Evolutionary conservation across 2,888 invertebrate genomes (phyloP).

Genomic region (Neoitamus cyanurus): DNA sequence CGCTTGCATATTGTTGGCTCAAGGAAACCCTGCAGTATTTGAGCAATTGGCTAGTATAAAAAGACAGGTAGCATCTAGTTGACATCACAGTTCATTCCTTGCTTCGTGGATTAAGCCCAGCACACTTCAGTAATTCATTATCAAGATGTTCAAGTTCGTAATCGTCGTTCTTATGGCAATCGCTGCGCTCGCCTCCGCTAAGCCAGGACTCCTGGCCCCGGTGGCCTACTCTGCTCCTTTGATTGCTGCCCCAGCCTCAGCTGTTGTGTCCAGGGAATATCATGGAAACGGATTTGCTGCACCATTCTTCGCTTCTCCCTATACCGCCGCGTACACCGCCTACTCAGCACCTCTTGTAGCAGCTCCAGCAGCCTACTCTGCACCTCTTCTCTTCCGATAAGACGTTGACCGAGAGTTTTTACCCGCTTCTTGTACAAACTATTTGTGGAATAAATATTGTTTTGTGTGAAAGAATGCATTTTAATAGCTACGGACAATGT

Average conservation of each 20-base stretch:
- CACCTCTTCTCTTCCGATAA: constrained; percentile 34
- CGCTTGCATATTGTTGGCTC: background rate
- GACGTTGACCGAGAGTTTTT: background rate
- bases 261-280: constrained; percentile 12
- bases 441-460: constrained; percentile 4
- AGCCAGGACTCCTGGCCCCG: constrained; percentile 59
- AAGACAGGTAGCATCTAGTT: background rate
- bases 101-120: background rate
- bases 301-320: constrained; percentile 4
- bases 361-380: constrained; percentile 28
- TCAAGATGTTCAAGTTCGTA: constrained; percentile 10
- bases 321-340: constrained; percentile 12
- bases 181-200: constrained; percentile 61
- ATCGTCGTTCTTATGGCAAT: constrained; percentile 57
- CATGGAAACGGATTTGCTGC: constrained; percentile 68
- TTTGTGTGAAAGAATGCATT: background rate
- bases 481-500: background rate
- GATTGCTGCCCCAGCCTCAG: constrained; percentile 65
- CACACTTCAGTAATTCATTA: background rate
- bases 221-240: constrained; percentile 61
- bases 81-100: background rate
- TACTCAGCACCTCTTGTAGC: constrained; percentile 41
- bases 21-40: background rate
- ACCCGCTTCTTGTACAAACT: background rate
- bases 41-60: background rate